Percentiles rank a stretch among this genome's conserved stretches.
Conservation (phyloP, 2,888 invertebrate species). For the Thymelicus sylvestris region DNA sequence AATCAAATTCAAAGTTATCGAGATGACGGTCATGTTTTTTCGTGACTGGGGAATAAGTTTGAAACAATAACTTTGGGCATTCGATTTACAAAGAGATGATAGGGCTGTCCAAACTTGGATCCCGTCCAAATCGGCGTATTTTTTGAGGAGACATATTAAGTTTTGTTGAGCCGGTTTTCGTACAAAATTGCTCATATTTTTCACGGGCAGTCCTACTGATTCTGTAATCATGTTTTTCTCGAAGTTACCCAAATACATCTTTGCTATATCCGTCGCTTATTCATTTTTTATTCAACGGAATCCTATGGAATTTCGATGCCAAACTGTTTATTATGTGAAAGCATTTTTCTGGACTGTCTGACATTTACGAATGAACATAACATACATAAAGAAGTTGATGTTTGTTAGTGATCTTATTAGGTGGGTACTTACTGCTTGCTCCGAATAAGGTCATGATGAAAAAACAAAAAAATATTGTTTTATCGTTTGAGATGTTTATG, state of each 20-base stretch:
- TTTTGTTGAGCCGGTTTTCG: constrained; percentile 20
- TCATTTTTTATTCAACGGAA: constrained; percentile 3
- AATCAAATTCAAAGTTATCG: background rate
- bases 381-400: too few species aligned
- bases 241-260: background rate
- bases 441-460: too few species aligned
- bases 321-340: background rate
- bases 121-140: constrained; percentile 58
- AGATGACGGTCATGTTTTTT: background rate
- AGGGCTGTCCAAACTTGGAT: constrained; percentile 54
- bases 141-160: constrained; percentile 45
- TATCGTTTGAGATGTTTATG: too few species aligned
- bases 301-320: background rate
- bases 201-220: constrained; percentile 25
- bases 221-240: constrained; percentile 15
- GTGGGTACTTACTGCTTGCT: too few species aligned
- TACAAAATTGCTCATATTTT: constrained; percentile 29
- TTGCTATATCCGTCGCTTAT: background rate
- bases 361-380: too few species aligned
- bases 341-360: background rate
- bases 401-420: too few species aligned
- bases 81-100: constrained; percentile 33
- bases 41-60: constrained; percentile 1
- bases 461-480: too few species aligned
- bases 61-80: constrained; percentile 9